Conservation (phyloP, 2,888 invertebrate species). For the Hoplodrina blanda region DNA sequence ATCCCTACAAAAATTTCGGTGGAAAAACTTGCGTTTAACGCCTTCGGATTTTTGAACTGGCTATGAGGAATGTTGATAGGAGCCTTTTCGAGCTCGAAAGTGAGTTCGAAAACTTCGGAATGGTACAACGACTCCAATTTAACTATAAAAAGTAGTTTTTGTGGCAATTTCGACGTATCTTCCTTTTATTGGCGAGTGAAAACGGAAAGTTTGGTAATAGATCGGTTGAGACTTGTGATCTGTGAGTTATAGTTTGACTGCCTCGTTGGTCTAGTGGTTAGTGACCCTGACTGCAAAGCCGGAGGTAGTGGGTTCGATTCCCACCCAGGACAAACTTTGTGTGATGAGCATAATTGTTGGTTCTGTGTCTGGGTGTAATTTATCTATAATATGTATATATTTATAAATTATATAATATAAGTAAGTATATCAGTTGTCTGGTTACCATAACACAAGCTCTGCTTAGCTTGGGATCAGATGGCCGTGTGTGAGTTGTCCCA, state of each 20-base stretch:
- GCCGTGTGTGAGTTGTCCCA: too few species aligned
- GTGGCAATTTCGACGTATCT: constrained; percentile 37
- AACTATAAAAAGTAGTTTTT: constrained; percentile 52
- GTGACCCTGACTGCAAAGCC: too few species aligned
- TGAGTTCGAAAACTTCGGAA: constrained; percentile 57
- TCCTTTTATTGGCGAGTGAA: constrained; percentile 40
- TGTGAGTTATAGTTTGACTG: constrained; percentile 18
- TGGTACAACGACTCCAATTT: constrained; percentile 51
- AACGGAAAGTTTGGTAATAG: constrained; percentile 25
- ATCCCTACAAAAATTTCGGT: constrained; percentile 30
- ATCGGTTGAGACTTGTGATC: constrained; percentile 6
- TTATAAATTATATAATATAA: too few species aligned
- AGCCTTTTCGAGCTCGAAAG: constrained; percentile 48
- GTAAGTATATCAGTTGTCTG: too few species aligned
- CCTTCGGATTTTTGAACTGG: constrained; percentile 63
- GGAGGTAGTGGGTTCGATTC: too few species aligned
- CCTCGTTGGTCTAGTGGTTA: too few species aligned
- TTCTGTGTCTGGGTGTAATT: too few species aligned
- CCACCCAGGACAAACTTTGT: too few species aligned
- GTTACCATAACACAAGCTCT: too few species aligned
- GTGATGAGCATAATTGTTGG: too few species aligned
- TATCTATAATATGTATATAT: too few species aligned
- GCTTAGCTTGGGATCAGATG: too few species aligned
- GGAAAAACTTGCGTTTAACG: constrained; percentile 71
- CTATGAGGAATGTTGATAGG: constrained; percentile 67